A percentile compares a stretch with the other conserved stretches of the same genome.
Conservation (phyloP, 1,140 invertebrate genomes). For the Lasioglossum albipes region DNA sequence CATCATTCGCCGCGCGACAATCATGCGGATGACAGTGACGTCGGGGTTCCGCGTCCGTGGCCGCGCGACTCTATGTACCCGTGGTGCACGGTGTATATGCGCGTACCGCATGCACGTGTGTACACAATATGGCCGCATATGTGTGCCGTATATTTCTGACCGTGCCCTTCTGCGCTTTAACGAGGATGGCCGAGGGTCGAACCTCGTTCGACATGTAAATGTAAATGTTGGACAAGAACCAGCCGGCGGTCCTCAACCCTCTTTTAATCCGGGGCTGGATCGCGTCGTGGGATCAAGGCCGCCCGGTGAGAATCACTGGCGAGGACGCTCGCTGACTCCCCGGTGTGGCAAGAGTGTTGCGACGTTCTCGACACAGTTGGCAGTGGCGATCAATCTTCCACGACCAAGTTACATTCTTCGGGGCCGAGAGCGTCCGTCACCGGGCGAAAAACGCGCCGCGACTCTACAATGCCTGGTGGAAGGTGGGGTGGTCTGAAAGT, state of each 20-base stretch:
- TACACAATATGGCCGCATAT: background rate
- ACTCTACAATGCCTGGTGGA: conserved; percentile 18
- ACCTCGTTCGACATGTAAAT: conserved; percentile 72
- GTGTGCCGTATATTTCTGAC: conserved; percentile 42
- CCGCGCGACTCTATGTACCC: conserved; percentile 10
- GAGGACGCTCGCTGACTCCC: conserved; percentile 56
- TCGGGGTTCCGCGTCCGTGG: conserved; percentile 45
- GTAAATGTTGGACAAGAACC: conserved; percentile 70
- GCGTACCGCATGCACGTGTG: background rate
- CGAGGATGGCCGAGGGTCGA: conserved; percentile 64
- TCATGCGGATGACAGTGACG: conserved; percentile 58
- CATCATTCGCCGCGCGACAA: conserved; percentile 57
- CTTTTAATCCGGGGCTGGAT: background rate
- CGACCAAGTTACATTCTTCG: conserved; percentile 50
- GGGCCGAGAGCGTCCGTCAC: conserved; percentile 23
- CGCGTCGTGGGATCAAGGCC: background rate
- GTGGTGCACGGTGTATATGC: background rate
- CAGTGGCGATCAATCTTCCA: conserved; percentile 69
- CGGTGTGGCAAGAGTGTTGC: conserved; percentile 65
- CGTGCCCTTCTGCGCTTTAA: conserved; percentile 56
- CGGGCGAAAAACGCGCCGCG: conserved; percentile 27
- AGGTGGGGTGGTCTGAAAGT: background rate
- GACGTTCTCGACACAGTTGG: conserved; percentile 66
- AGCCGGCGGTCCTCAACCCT: conserved; percentile 54
- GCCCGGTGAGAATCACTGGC: conserved; percentile 63